Evolutionary conservation across 2,113 vertebrate species (phyloP), one percentile per base, ranked within the genome.

Genomic region (Ammodytes marinus): DNA sequence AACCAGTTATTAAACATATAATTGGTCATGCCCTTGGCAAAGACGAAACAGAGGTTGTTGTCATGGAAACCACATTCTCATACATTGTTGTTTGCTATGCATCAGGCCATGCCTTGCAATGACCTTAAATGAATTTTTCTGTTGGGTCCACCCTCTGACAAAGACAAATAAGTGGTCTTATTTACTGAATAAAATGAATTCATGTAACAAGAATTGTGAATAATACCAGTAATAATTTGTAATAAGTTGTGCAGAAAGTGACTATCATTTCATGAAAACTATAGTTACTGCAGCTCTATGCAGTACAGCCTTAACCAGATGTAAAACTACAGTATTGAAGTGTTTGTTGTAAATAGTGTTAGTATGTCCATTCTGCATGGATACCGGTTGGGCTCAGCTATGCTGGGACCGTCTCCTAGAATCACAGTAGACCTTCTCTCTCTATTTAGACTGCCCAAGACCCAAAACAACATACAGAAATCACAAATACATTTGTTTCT

Each of bases 291-390:
- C 93, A 88, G 69, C 86, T 67, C 77, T 88, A 80, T 92, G 93
- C 94, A 95, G 93, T 91, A 85, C 87, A 93, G 94, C 94, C 94
- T 95, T 95, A 95, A 95, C 91, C 91, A 91, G 92, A 93, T 89
- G 90, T 93, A 86, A 85, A 92, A 90, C 89, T 92, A 90, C 88
- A 93, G 90, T 93, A 92, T 89, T 89, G 73, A 93, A 79, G 86
- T 91, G 87, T 92, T 88, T 90, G 87, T 95, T 98, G 97, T 98
- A 98, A 94, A 98, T 98, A 98, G 95, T 97, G 96, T 97, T 97
- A 95, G 93, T 97, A 95, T 94, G 94, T 95, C 93, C 89, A 94
- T 96, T 96, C 95, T 95, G 95, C 95, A 96, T 97, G 96, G 93
- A 96, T 96, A 94, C 95, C 95, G 94, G 95, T 96, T 95, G 94